Base-by-base conservation (phyloP, 2,888 invertebrate genomes). In the Glaucopsyche alexis region DNA sequence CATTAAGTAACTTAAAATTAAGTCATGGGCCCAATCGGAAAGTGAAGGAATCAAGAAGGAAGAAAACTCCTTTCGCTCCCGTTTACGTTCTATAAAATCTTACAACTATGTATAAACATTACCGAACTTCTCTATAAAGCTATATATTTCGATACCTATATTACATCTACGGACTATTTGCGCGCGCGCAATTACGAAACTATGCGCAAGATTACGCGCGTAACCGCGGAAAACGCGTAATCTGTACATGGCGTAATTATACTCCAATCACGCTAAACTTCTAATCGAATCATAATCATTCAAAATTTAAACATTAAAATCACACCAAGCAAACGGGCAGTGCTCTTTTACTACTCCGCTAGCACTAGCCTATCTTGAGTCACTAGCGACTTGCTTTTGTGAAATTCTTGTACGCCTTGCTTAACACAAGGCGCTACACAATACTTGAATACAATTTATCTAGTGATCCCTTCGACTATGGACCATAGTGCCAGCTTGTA, bases 21-120 rank as follows among this genome's bases (percentile, higher is more conserved):
- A 90, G 92, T 92, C 92, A 92, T 92, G 92, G 91, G 91, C 91
- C 90, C 91, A 85, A 87, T 87, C 84, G 69, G 69, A 69, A 69
- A 69, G 47, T 69, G 69, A 49, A 65, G 64, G 64, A 19, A 45
- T 45, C 45, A 11, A 69, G 69, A 69, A 49, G 38, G 47, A 29
- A 19, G 47, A 45, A 49, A 29, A 47, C 49, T 29, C 14, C 49
- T 29, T 49, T 49, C 69, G 47, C 7, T 69, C 45, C 67, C 66
- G 16, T 67, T 67, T 67, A 67, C 16, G 64, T 85, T 85, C 90
- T 89, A 89, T 85, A 88, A 87, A 88, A 89, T 82, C 88, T 89
- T 89, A 88, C 83, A 78, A 83, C 87, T 87, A 88, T 82, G 85
- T 89, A 90, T 85, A 90, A 89, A 90, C 87, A 83, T 85, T 78